phyloP scores from a whole-genome alignment of 53 echinoderm and acorn worm species.

The Patiria pectinifera region DNA sequence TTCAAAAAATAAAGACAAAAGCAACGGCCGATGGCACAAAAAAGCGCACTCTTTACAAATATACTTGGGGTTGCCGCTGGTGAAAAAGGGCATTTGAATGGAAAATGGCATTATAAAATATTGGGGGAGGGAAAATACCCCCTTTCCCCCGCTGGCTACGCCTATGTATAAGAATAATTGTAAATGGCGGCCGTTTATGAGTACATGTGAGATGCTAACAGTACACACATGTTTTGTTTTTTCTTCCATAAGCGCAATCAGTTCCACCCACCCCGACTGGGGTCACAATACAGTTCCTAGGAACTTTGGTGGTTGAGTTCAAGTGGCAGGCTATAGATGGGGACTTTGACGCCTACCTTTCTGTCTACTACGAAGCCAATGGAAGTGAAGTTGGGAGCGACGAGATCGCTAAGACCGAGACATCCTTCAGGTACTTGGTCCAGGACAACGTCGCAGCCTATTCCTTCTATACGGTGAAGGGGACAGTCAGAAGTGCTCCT shows the following conservation, averaged over 20 bases:
- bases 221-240: too few relatives aligned
- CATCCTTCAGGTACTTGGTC: background rate
- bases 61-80: too few relatives aligned
- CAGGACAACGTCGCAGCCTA: background rate
- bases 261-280: background rate
- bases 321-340: background rate
- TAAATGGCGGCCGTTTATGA: too few relatives aligned
- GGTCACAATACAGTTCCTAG: background rate
- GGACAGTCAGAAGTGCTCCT: background rate
- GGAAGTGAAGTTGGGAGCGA: slow-evolving; percentile 3
- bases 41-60: too few relatives aligned
- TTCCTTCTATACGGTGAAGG: slow-evolving; percentile 17
- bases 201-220: too few relatives aligned
- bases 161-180: too few relatives aligned
- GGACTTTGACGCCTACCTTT: slow-evolving; percentile 37
- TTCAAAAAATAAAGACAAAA: too few relatives aligned
- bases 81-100: too few relatives aligned
- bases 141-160: too few relatives aligned
- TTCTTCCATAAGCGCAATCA: background rate
- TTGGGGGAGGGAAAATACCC: too few relatives aligned
- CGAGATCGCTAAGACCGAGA: slow-evolving; percentile 1
- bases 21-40: too few relatives aligned
- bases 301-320: slow-evolving; percentile 18
- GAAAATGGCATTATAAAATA: too few relatives aligned
- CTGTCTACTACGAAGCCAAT: background rate